Percentiles rank a stretch among this genome's conserved stretches.
Conservation (phyloP, 2,797 vertebrate genomes). For the Siniperca scherzeri region DNA sequence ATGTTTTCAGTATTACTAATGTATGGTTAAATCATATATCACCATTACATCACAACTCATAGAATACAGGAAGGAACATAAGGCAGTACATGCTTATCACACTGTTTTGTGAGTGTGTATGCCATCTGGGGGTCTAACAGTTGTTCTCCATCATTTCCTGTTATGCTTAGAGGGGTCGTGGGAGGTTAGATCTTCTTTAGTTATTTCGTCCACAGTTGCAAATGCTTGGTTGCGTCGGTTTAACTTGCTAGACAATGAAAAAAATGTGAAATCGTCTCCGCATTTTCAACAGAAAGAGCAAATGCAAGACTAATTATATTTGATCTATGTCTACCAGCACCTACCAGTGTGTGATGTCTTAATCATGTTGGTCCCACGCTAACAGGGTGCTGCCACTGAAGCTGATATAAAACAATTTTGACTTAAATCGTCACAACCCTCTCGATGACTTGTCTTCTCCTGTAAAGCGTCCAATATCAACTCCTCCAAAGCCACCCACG, state of each 20-base stretch:
- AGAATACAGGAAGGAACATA: not conserved
- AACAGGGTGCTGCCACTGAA: slow-evolving; percentile 61
- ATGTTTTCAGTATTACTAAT: slow-evolving; percentile 9
- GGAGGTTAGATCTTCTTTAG: slow-evolving; percentile 13
- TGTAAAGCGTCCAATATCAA: slow-evolving; percentile 54
- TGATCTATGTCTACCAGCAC: slow-evolving; percentile 33
- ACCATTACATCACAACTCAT: not conserved
- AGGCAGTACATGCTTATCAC: no score
- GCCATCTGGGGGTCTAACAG: not conserved
- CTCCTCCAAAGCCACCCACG: slow-evolving; percentile 73
- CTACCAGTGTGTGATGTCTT: slow-evolving; percentile 44
- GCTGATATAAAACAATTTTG: slow-evolving; percentile 52
- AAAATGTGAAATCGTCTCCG: not conserved
- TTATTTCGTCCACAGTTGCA: not conserved
- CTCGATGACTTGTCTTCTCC: slow-evolving; percentile 50
- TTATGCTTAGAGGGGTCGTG: slow-evolving; percentile 31
- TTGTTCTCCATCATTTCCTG: slow-evolving; percentile 56
- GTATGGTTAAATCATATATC: not conserved
- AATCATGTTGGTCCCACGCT: slow-evolving; percentile 50
- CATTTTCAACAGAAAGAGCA: slow-evolving; percentile 12
- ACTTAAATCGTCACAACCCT: slow-evolving; percentile 47
- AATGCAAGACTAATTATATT: slow-evolving; percentile 44
- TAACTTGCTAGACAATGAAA: slow-evolving; percentile 9
- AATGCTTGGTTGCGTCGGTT: not conserved
- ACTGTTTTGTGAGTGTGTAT: not conserved